These are phyloP conservation scores for Pimpla rufipes DNA, from an alignment of 2,888 invertebrate species.

Conservation along the genomic window DNA sequence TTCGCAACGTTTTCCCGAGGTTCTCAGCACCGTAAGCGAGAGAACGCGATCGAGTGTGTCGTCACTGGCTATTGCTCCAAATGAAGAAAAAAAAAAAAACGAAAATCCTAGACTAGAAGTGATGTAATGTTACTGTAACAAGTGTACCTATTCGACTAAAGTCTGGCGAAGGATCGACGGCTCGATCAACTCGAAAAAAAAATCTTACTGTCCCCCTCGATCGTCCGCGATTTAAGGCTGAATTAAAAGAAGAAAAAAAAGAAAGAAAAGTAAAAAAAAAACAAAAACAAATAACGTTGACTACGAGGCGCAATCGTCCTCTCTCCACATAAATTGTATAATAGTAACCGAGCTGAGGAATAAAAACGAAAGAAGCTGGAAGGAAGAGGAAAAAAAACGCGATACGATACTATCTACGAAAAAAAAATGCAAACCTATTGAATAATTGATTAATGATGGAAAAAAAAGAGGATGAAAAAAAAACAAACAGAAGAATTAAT, in stretches of 20 bases:
- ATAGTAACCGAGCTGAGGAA: constrained; percentile 65
- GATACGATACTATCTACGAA: constrained; percentile 66
- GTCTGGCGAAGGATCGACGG: constrained; percentile 66
- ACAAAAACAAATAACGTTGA: no score
- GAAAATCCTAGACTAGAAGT: constrained; percentile 75
- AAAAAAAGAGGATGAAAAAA: constrained; percentile 46
- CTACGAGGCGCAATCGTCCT: constrained; percentile 76
- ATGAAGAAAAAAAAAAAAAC: constrained; percentile 59
- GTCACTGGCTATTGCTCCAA: constrained; percentile 70
- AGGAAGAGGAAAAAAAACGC: constrained; percentile 67
- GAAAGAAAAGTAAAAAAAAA: constrained; percentile 40
- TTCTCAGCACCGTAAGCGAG: constrained; percentile 69
- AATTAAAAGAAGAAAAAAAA: constrained; percentile 68
- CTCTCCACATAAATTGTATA: constrained; percentile 72
- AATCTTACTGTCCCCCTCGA: constrained; percentile 55
- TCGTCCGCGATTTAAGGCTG: constrained; percentile 75
- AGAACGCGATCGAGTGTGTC: constrained; percentile 66
- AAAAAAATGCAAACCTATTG: constrained; percentile 65
- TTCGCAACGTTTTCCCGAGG: constrained; percentile 66
- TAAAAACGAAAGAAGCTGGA: constrained; percentile 64
- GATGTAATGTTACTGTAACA: constrained; percentile 75
- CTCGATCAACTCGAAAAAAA: constrained; percentile 67
- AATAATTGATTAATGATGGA: constrained; percentile 57
- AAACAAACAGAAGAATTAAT: constrained; percentile 76
- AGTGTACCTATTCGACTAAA: constrained; percentile 79